Base-by-base conservation (phyloP, 92 coral and sea anemone genomes). In the Parazoanthus swiftii region DNA sequence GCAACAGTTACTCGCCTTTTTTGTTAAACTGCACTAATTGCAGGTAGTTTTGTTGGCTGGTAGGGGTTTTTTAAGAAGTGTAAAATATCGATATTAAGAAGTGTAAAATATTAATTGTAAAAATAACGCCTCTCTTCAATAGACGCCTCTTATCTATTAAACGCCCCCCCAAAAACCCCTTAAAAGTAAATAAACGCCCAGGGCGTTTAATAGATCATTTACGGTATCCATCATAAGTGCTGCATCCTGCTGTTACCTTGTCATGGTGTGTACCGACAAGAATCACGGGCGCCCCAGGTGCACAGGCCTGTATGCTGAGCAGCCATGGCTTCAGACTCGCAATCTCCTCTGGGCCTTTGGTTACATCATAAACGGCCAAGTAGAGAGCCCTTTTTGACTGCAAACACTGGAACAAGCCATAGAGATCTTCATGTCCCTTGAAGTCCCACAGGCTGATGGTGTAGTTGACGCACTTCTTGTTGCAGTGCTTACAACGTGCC, bases 201-300 rank as follows among this genome's bases (percentile, higher is more conserved):
- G n/a, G n/a, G n/a, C n/a, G n/a, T n/a, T n/a, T n/a, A n/a, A n/a
- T n/a, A n/a, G n/a, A n/a, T 29, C 33, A 29, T 29, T 29, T 74
- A 35, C 59, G 14, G 20, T 54, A 54, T 15, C 14, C 14, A 11
- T 54, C 18, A 54, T 54, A 54, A 13, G 59, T 11, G 59, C 59
- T 54, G 20, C 59, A 54, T 20, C 14, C 18, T 14, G 18, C 18
- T 58, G 92, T 93, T 75, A 97, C 91, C 85, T 91, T 97, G 77
- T 97, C 99, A 80, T 89, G 83, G 70, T 97, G 99, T 11, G 99
- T 97, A 21, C 99, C 99, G 14, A 97, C 99, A 77, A 97, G 89
- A 88, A 97, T 97, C 43, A 94, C 95, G 1, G 95, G 93, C 4
- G 98, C 96, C 29, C 89, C 94, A 29, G 99, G 98, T 15, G 96